A percentile compares a stretch with the other conserved stretches of the same genome.
Evolutionary conservation across 2,113 vertebrate genomes (phyloP).

Genomic region (Malurus alboscapulatus): DNA sequence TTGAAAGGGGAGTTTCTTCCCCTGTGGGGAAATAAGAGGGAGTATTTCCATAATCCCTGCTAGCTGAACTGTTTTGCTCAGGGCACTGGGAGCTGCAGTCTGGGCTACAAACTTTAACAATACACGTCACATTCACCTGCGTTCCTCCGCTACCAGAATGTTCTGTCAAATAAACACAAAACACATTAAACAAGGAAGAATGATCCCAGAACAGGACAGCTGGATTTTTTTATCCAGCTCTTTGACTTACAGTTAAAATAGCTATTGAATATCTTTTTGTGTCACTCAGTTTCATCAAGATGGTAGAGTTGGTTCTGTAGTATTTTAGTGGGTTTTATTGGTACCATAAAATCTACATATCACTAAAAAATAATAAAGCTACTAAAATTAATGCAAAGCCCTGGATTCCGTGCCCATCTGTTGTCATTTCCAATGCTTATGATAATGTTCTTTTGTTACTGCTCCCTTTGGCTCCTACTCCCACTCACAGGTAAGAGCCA

Average conservation of each 20-base stretch:
- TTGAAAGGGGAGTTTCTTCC: conserved; percentile 56
- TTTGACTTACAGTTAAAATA: background rate
- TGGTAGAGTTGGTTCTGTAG: background rate
- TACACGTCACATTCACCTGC: conserved; percentile 69
- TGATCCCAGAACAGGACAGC: rapidly evolving
- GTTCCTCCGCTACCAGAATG: background rate
- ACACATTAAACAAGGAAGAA: background rate
- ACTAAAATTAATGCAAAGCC: background rate
- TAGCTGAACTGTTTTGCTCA: background rate
- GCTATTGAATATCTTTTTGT: background rate
- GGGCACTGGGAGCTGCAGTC: conserved; percentile 42
- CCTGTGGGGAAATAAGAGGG: background rate
- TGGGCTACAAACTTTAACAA: conserved; percentile 62
- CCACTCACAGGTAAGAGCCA: background rate
- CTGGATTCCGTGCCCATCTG: background rate
- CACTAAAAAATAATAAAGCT: background rate
- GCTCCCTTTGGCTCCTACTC: background rate
- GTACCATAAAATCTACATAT: background rate
- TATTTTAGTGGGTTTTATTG: rapidly evolving
- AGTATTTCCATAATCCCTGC: background rate
- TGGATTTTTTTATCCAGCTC: background rate
- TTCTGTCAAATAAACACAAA: conserved; percentile 44
- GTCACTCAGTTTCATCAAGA: background rate
- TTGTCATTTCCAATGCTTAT: background rate
- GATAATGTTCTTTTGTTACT: background rate